Evolutionary conservation across 2,113 vertebrate species (phyloP).

Genomic region (Aix galericulata): DNA sequence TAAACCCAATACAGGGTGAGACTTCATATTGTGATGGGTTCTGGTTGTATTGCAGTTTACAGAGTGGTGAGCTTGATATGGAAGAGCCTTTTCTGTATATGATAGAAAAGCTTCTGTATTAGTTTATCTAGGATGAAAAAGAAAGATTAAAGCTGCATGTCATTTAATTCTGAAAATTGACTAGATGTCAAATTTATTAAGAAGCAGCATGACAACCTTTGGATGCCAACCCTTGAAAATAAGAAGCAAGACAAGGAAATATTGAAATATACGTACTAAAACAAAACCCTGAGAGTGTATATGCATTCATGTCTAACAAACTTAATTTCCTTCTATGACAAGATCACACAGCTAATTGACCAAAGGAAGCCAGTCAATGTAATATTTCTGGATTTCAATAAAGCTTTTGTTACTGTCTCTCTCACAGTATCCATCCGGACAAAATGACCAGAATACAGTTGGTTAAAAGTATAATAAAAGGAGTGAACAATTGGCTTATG

Average conservation of each 20-base stretch:
- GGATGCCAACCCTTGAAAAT: not conserved
- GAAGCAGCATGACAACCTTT: constrained; percentile 7
- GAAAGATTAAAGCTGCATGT: not conserved
- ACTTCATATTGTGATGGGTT: not conserved
- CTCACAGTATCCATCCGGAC: no score
- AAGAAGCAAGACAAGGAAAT: constrained; percentile 5
- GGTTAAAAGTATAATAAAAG: no score
- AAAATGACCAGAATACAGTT: no score
- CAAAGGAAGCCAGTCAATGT: no score
- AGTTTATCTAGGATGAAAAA: not conserved
- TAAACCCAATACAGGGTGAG: no score
- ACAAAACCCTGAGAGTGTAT: not conserved
- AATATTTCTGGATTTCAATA: no score
- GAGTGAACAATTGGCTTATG: no score
- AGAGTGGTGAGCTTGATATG: not conserved
- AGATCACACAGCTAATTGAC: no score
- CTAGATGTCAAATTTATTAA: constrained; percentile 33
- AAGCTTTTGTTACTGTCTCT: no score
- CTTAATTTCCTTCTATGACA: no score
- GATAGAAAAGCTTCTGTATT: not conserved
- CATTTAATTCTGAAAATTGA: constrained; percentile 40
- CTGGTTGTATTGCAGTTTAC: not conserved
- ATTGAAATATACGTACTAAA: not conserved
- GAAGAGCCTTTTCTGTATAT: not conserved
- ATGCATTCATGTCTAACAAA: no score